Evolutionary conservation across 2,797 vertebrate species (phyloP), one percentile per base, ranked within the genome.

Genomic region (Vultur gryphus): DNA sequence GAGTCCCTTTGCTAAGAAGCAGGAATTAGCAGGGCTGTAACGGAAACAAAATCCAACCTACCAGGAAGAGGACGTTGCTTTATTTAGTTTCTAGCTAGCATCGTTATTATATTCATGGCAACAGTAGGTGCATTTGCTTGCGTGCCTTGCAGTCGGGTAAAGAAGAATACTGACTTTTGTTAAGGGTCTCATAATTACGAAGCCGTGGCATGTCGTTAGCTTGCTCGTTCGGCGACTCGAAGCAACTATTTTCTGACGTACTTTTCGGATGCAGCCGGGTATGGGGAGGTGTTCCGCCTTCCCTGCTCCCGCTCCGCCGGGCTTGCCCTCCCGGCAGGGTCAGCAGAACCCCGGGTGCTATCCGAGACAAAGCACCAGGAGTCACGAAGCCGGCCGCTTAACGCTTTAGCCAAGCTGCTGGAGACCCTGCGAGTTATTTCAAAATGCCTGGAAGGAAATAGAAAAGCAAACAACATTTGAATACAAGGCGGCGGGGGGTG

Each of bases 401-500:
- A 65, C 20, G 76, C 54, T 88, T 91, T 80, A 54, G 64, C 66
- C 83, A 73, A 76, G 81, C 51, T 72, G 39, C 92, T 67, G 93
- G 95, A 94, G 92, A 89, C 59, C 66, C 84, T 46, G 62, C 28
- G 79, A 96, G 88, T 89, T 80, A 96, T 84, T 97, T 93, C 78
- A 69, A 96, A 96, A 95, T 70, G 51, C 78, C 94, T 95, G 95
- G 97, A 97, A 97, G 97, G 97, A 98, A 97, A 46, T 41, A 41
- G 78, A 44, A 86, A 73, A 92, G 25, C 65, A 89, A 86, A 73
- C 44, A 86, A 17, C 35, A 16, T 4, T 4, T 78, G 35, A 20
- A 67, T 52, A 25, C 21, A 73, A 86, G 66, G 28, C 9, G 6
- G 37, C 37, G 37, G 37, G 37, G 37, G 37, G 37, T 10, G 7